Base-by-base conservation (phyloP, 2,113 vertebrate species). In the Otolemur garnettii region DNA sequence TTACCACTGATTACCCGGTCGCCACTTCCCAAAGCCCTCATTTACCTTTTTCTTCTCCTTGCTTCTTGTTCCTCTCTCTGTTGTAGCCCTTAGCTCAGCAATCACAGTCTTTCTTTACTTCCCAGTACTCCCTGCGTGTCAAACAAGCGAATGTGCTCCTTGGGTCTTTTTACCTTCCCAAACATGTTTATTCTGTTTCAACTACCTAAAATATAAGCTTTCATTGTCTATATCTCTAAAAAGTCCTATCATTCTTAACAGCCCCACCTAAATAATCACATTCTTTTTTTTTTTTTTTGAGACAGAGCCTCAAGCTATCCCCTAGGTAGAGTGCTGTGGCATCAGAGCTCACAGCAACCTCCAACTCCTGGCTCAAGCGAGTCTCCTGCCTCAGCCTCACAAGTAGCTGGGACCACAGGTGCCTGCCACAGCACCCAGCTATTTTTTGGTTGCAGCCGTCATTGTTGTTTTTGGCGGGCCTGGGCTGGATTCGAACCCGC, bases 241-340 rank as follows among this genome's bases (percentile, higher is more conserved):
- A 93, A 94, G 33, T 35, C 30, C 68, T 78, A 33, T 28, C n/a
- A 15, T 89, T 75, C 59, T 68, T 93, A 86, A 96, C 68, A 55
- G 24, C 35, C 30, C 17, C 62, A 68, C 35, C 96, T 59, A 38
- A 38, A 38, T 38, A 38, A 38, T 38, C 38, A 38, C 38, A 38
- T 38, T 38, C 38, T 38, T 38, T 38, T 38, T 38, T 38, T 38
- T 38, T 38, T 38, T 38, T 38, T 38, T 38, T 38, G 38, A 38
- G 38, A 38, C 38, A 38, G 38, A 38, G 38, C 38, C 38, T 38
- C 38, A 38, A 38, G 38, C 38, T 38, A 38, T 38, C 38, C 38
- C 38, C 38, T 38, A 4, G 4, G 38, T 38, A 38, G 38, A 38
- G 38, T 38, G 38, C 38, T 38, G 4, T 38, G 38, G 38, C 38